Conservation (phyloP, 2,113 vertebrate genomes). For the Peromyscus leucopus region DNA sequence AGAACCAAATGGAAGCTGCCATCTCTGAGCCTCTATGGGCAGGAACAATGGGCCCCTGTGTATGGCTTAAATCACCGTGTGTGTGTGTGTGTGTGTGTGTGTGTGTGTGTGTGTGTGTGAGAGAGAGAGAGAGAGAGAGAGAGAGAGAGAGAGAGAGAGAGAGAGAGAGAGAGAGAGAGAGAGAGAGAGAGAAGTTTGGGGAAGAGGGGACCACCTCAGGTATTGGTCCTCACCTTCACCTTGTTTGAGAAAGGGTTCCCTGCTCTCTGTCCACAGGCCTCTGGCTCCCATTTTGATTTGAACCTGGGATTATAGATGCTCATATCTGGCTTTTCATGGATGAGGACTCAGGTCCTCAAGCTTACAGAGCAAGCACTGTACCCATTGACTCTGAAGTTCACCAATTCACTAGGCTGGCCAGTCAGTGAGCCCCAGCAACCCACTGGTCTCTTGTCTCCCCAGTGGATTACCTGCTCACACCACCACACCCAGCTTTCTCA, state of each 20-base stretch:
- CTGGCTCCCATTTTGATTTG: neutral
- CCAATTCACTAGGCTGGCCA: neutral
- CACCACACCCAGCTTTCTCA: neutral
- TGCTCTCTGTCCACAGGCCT: neutral
- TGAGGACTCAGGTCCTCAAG: neutral
- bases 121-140: too few relatives aligned
- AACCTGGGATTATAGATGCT: neutral
- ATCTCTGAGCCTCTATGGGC: neutral
- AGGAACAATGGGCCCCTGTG: too few relatives aligned
- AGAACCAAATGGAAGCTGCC: neutral
- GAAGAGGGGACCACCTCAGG: neutral
- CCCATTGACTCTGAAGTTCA: neutral
- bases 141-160: too few relatives aligned
- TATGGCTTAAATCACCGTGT: neutral
- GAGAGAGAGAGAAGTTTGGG: too few relatives aligned
- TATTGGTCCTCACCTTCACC: neutral
- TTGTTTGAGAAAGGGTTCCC: neutral
- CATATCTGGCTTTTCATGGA: neutral
- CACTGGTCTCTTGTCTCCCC: neutral
- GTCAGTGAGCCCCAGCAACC: neutral
- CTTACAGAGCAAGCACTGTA: neutral
- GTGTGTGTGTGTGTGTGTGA: neutral
- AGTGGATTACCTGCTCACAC: neutral
- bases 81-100: neutral
- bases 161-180: too few relatives aligned